Evolutionary conservation across 2,888 invertebrate species (phyloP), one percentile per base, ranked within the genome.

Genomic region (Macaria liturata): DNA sequence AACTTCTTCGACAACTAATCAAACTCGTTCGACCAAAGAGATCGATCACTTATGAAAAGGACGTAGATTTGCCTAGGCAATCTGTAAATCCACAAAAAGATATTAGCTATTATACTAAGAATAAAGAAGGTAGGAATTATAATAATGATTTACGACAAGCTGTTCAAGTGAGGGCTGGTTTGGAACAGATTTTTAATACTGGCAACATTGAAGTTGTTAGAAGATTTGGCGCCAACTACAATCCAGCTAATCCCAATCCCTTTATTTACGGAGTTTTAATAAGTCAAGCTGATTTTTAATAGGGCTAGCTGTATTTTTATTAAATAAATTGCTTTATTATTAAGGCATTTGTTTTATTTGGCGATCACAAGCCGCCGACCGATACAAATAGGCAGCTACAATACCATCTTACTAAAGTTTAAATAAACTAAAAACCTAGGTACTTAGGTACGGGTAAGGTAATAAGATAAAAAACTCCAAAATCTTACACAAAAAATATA

Each of bases 61-160:
- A 66, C 20, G 71, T 76, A 40, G 67, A 75, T n/a, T 61, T 66
- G 4, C 79, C 83, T 0, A 64, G 76, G 0, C 46, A 67, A 0
- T 70, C 86, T 0, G 66, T 64, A 0, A 66, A 86, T 32, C 83
- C 86, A 0, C 71, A 74, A 5, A 68, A 72, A 6, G 86, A 89
- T 55, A 75, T 87, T 4, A 84, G 84, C 58, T 86, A 79, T 54
- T 86, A 86, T 45, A 61, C 78, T 0, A 88, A 87, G 61, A 83
- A 79, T 60, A 85, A 75, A 49, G 54, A 62, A 3, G 84, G 84
- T 0, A 80, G 75, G 0, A 72, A 75, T 8, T 67, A 65, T 0
- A 73, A 73, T 1, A 71, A 74, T 0, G 66, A 79, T 56, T 31
- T 72, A 3, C 48, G 63, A 0, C 81, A 84, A 54, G 83, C 83